Evolutionary conservation across 35 echinoderm and acorn worm genomes (phyloP), one percentile per base, ranked within the genome.

Genomic region (Ophioderma brevispina): DNA sequence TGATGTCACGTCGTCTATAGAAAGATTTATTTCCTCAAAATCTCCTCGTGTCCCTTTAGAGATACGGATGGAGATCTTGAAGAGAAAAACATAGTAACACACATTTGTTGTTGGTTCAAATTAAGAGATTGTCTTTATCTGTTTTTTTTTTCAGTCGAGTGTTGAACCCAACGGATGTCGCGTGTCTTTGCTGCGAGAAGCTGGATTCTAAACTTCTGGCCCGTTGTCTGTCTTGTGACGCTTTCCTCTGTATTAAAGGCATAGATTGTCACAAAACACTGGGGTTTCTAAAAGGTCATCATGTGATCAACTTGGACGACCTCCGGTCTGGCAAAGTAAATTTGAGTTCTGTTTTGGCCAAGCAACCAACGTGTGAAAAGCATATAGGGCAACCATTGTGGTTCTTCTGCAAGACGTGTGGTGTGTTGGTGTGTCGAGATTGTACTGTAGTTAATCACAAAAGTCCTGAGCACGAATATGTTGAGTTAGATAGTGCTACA

Each of bases 391-490:
- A 82, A 28, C 38, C 32, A n/a, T 15, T 21, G 32, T 31, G 39
- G 80, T 43, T 82, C 32, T 82, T 42, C 39, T 82, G 80, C 46
- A 31, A 39, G 39, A 82, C 80, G 46, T 82, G 80, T 82, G 36
- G 46, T 2, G 39, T 40, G 39, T 25, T 82, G 21, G 46, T 82
- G 2, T 82, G 80, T 40, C 36, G n/a, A 17, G 39, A 82, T 42
- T 82, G 80, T 32, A 82, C 80, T 42, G 0, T 13, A 2, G 39
- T 43, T 31, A 42, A 82, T 31, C 80, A 82, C 15, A 11, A 15
- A 32, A 82, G 46, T 31, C 80, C 80, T 6, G 30, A 40, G 46
- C 80, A 82, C 30, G 18, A 82, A 19, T 82, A 49, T 31, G 46
- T 43, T 39, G 38, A 82, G 11, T 19, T 19, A 1, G 39, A 30